Percentiles rank a stretch among this genome's conserved stretches.
Evolutionary conservation across 2,888 invertebrate species (phyloP).

Genomic region (Drosophila neotestacea): DNA sequence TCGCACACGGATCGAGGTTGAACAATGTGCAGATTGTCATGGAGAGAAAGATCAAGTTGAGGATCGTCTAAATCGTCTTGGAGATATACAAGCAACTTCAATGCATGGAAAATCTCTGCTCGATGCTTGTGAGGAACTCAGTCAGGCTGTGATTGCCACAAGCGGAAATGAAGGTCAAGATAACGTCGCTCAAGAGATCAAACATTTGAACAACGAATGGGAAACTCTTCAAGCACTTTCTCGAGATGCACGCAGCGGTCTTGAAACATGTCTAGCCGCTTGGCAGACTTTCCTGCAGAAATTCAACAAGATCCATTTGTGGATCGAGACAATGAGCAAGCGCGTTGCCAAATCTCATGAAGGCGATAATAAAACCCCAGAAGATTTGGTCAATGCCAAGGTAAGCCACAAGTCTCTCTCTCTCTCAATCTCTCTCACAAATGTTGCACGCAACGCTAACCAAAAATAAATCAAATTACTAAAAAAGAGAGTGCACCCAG

Average conservation of each 20-base stretch:
- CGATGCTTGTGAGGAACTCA: constrained; percentile 90
- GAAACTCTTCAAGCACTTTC: constrained; percentile 91
- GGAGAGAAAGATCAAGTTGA: constrained; percentile 93
- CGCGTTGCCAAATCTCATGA: constrained; percentile 89
- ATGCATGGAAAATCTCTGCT: constrained; percentile 91
- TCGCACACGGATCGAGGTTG: constrained; percentile 91
- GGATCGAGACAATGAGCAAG: constrained; percentile 90
- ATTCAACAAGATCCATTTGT: constrained; percentile 90
- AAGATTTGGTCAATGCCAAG: constrained; percentile 91
- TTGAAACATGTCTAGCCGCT: constrained; percentile 91
- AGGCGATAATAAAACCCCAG: constrained; percentile 91
- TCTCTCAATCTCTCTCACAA: constrained; percentile 31
- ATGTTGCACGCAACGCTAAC: constrained; percentile 70
- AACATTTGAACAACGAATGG: constrained; percentile 92
- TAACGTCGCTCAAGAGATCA: constrained; percentile 91
- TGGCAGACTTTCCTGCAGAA: constrained; percentile 93
- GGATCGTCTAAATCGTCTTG: constrained; percentile 91
- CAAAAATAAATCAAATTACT: constrained; percentile 53
- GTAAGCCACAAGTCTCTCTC: constrained; percentile 85
- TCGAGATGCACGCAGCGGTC: constrained; percentile 90
- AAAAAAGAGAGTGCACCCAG: constrained; percentile 42
- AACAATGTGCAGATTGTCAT: constrained; percentile 94
- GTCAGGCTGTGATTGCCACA: constrained; percentile 90
- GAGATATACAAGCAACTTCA: constrained; percentile 89
- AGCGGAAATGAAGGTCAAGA: constrained; percentile 94